Base-by-base conservation (phyloP, 2,797 vertebrate species). In the Mionectes olivaceus region DNA sequence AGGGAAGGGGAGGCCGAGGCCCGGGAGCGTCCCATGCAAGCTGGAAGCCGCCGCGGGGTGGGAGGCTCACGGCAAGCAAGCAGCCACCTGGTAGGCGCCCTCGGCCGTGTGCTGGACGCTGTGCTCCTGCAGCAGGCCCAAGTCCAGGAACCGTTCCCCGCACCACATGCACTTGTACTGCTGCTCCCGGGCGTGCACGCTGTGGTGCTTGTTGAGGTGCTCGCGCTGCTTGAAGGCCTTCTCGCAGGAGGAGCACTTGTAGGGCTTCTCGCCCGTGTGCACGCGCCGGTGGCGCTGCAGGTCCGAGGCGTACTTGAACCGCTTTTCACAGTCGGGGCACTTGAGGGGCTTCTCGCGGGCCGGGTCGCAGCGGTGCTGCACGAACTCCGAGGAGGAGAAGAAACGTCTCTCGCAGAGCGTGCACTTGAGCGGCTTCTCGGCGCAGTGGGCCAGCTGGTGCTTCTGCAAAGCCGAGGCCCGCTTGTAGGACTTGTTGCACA, bases 121-220 rank as follows among this genome's bases (percentile, higher is more conserved):
- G 97, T 99, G 99, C 94, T 99, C 99, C 98, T 99, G 99, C 95
- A 99, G 97, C 63, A 99, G 98, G 22, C 98, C 98, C 96, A 99
- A 97, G 97, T 99, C 99, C 94, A 99, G 98, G 91, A 99, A 99
- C 28, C 99, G 98, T 73, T 99, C 99, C 0, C 99, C 99, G 0
- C 99, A 99, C 99, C 99, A 99, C 68, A 99, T 99, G 25, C 99
- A 99, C 97, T 99, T 99, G 97, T 99, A 99, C 98, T 99, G 99
- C 94, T 99, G 99, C 96, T 99, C 99, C 3, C 99, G 98, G 47
- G 99, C 99, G 11, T 99, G 99, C 30, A 99, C 99, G 5, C 98
- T 98, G 93, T 99, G 98, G 98, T 99, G 99, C 96, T 99, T 99
- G 97, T 98, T 99, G 95, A 99, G 98, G 96, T 99, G 99, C 96